These are phyloP conservation scores for Zootermopsis nevadensis DNA, from an alignment of 2,888 invertebrate genomes.

Conservation along the genomic window DNA sequence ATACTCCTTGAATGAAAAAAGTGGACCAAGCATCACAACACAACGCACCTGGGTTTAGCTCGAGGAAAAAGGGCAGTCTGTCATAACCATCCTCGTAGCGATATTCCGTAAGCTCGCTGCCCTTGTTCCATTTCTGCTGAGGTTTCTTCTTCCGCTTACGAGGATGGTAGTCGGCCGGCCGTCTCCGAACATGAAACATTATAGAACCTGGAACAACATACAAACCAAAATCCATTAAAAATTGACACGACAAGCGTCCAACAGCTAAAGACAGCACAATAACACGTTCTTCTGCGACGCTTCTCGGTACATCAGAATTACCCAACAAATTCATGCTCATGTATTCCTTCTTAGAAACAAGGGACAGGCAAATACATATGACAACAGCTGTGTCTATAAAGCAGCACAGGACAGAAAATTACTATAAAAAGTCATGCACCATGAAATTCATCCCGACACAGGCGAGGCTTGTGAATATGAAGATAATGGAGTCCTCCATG, in stretches of 20 bases:
- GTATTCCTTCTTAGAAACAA: too few relatives aligned
- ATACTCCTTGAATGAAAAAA: neutral
- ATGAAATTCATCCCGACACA: too few relatives aligned
- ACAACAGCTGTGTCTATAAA: too few relatives aligned
- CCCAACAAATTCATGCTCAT: too few relatives aligned
- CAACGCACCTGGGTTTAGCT: constrained; percentile 77
- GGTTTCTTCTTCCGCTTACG: constrained; percentile 88
- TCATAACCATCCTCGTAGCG: constrained; percentile 65
- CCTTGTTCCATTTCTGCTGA: constrained; percentile 69
- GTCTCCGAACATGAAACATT: constrained; percentile 95
- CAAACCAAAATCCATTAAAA: constrained; percentile 71
- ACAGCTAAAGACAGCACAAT: too few relatives aligned
- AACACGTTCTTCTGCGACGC: too few relatives aligned
- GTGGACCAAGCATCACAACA: neutral
- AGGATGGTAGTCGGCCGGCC: constrained; percentile 91
- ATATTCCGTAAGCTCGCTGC: constrained; percentile 62
- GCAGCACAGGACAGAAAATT: too few relatives aligned
- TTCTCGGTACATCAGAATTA: too few relatives aligned
- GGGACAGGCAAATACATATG: too few relatives aligned
- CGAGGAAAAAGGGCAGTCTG: constrained; percentile 76
- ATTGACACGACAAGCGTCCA: constrained; percentile 58
- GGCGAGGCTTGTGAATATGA: too few relatives aligned
- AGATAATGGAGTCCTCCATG: too few relatives aligned
- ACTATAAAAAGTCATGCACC: too few relatives aligned
- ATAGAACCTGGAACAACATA: constrained; percentile 81